Evolutionary conservation across 2,113 vertebrate genomes (phyloP), one percentile per base, ranked within the genome.

Genomic region (Pavo muticus): DNA sequence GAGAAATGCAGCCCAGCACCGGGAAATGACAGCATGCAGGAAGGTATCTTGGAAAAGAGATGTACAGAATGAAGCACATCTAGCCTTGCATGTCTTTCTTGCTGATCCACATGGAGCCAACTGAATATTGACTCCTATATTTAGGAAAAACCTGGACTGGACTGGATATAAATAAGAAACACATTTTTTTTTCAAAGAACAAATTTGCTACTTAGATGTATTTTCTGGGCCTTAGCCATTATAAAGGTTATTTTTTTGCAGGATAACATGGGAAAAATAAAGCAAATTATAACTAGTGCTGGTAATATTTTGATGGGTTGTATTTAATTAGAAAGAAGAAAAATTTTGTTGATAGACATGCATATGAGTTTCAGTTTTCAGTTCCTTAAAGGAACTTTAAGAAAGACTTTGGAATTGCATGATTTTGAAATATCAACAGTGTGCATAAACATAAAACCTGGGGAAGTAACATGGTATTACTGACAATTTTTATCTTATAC

Each of bases 41-140:
- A 6, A 40, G n/a, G 29, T 15, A 85, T 9, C 9, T 19, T 24
- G 32, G 39, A 56, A 76, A 45, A 68, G 35, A 44, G 23, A n/a
- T 29, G 14, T 3, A 0, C 8, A 17, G 9, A 2, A 2, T 64
- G 29, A 19, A 72, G 14, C 24, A 32, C 21, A 20, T 6, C 10
- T 1, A 47, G 12, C 16, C 57, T 60, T 50, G 21, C 14, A 19
- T n/a, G 4, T 25, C 29, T 65, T 79, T 61, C 35, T 84, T 40
- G 32, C 30, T 44, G 44, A 56, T 61, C 12, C 20, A 42, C 20
- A 10, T 6, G 27, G 57, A 87, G 6, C 6, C 64, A 63, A 20
- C 3, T 50, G 35, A 23, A 24, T 48, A 29, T 25, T 50, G 32
- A 45, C 5, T 71, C 12, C 6, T 42, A 61, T 1, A 52, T 13